These are phyloP conservation scores for human (Homo sapiens) DNA, from an alignment of 2,113 vertebrate species.

Conservation along the genomic window DNA sequence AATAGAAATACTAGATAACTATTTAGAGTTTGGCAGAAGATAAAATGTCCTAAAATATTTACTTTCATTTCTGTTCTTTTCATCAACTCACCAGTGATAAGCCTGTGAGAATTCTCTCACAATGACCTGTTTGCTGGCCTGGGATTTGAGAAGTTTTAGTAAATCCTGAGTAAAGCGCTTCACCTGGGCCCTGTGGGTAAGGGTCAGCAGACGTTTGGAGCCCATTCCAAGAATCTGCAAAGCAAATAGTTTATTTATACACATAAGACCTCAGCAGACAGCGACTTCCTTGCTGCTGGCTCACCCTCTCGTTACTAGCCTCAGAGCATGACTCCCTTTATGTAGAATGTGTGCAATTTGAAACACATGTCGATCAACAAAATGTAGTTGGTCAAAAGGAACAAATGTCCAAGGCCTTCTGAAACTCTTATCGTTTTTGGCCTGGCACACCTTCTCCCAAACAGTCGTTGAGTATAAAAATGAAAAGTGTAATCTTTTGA, in stretches of 20 bases:
- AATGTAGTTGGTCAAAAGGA: neutral
- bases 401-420: neutral
- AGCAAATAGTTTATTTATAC: neutral
- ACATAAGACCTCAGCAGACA: neutral
- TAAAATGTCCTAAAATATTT: neutral
- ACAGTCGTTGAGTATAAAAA: neutral
- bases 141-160: constrained; percentile 97
- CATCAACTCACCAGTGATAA: constrained; percentile 94
- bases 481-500: neutral
- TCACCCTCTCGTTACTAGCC: neutral
- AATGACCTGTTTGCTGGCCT: constrained; percentile 97
- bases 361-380: neutral
- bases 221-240: constrained; percentile 97
- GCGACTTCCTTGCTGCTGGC: neutral
- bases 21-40: neutral
- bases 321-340: neutral
- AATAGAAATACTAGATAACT: neutral
- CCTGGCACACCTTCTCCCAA: neutral
- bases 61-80: neutral
- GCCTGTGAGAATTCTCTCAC: constrained; percentile 96
- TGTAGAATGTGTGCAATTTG: neutral
- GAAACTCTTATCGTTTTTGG: neutral
- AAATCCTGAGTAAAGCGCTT: constrained; percentile 98
- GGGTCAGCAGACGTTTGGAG: constrained; percentile 93
- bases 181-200: constrained; percentile 97